Percentiles rank a stretch among this genome's conserved stretches.
Evolutionary conservation across 2,797 vertebrate species (phyloP).

Genomic region (Oreortyx pictus): DNA sequence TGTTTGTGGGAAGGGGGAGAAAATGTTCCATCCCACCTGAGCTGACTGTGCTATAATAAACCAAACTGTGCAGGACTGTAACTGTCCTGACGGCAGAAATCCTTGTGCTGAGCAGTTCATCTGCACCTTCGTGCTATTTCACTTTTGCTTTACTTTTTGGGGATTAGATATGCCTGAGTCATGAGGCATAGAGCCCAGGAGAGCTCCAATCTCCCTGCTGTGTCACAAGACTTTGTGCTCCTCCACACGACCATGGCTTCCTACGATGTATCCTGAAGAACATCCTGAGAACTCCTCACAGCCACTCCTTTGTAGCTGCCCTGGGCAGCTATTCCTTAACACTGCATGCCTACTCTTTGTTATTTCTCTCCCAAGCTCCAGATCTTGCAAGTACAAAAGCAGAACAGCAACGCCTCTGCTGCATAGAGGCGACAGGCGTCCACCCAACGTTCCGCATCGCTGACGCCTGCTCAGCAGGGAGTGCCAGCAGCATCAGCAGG

Average conservation of each 20-base stretch:
- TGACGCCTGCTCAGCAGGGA: slow-evolving; percentile 81
- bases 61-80: neutral
- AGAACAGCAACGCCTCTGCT: slow-evolving; percentile 78
- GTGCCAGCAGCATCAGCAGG: slow-evolving; percentile 80
- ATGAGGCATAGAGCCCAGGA: neutral
- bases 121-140: neutral
- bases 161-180: neutral
- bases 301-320: neutral
- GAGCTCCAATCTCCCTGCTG: neutral
- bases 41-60: neutral
- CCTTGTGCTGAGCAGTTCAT: neutral
- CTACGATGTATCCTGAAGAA: neutral
- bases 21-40: neutral
- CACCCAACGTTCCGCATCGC: slow-evolving; percentile 85
- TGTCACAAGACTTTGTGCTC: neutral
- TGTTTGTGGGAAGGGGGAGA: neutral
- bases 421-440: slow-evolving; percentile 79
- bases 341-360: neutral
- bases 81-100: neutral
- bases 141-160: neutral
- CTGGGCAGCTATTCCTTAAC: neutral
- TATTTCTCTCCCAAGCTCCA: slow-evolving; percentile 67
- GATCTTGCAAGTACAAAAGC: neutral
- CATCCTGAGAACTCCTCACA: neutral
- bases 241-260: neutral